Base-by-base conservation (phyloP, 2,113 vertebrate genomes). In the Gavia stellata region DNA sequence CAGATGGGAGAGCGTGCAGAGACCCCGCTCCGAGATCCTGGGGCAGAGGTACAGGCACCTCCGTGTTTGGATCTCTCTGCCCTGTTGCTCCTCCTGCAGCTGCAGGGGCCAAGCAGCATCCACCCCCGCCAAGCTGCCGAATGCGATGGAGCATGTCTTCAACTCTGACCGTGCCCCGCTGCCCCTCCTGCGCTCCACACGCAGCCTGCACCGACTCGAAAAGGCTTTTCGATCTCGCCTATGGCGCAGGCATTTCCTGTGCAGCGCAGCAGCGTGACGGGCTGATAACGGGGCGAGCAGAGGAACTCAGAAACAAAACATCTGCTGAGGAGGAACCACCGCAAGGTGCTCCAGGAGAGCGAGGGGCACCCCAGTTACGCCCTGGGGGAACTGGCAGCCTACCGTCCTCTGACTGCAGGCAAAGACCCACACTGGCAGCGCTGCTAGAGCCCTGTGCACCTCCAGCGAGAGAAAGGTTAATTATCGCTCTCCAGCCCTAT, bases 131-230 rank as follows among this genome's bases (percentile, higher is more conserved):
- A 10, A 9, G 42, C 31, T 29, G 40, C 44, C 11, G n/a, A 17
- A 33, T 0, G 2, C 42, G 24, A 7, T 0, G 33, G 34, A 58
- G 61, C 44, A 2, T 0, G 12, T 56, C 25, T 20, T 10, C 34
- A 18, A 3, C 61, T 24, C 8, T 8, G 31, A 5, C 55, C 3
- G 0, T 20, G 20, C 38, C 38, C 38, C 3, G 2, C 9, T 10
- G 11, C 47, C 75, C 56, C 61, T 28, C 58, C 23, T 49, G 38
- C 80, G 66, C 40, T 28, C 45, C 66, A 2, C 34, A 1, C 26
- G 1, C 26, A n/a, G 44, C 31, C 59, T 6, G 24, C 9, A 2
- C 70, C 59, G 74, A 34, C 56, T 26, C 3, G 2, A 10, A 58
- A 8, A 8, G 52, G 58, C 15, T 67, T 40, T 61, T 42, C 0